These are phyloP conservation scores for Pseudochaenichthys georgianus DNA, from an alignment of 2,797 vertebrate genomes.

Conservation along the genomic window DNA sequence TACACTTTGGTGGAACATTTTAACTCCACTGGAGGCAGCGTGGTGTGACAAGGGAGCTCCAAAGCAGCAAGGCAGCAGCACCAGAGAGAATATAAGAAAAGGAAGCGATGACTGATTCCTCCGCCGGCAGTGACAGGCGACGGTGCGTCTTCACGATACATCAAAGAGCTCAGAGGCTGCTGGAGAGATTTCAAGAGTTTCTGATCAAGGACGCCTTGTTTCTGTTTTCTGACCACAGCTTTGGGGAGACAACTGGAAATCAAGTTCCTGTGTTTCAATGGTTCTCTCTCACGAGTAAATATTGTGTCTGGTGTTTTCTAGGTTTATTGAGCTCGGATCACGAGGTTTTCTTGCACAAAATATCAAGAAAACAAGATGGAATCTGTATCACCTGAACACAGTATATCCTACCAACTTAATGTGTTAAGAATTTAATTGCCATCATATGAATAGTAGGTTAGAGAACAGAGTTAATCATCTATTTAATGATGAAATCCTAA, in stretches of 20 bases:
- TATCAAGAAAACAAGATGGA: constrained; percentile 19
- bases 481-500: constrained; percentile 32
- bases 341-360: constrained; percentile 1
- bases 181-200: constrained; percentile 54
- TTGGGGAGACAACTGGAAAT: background rate
- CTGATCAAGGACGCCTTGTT: constrained; percentile 22
- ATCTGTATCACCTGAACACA: constrained; percentile 1
- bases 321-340: constrained; percentile 24
- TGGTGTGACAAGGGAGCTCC: constrained; percentile 61
- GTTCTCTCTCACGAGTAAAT: constrained; percentile 23
- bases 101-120: constrained; percentile 59
- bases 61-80: constrained; percentile 56
- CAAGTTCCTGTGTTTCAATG: background rate
- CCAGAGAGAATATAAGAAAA: constrained; percentile 56
- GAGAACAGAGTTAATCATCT: constrained; percentile 30
- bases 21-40: constrained; percentile 63
- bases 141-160: constrained; percentile 42
- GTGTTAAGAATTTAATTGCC: background rate
- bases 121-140: constrained; percentile 63
- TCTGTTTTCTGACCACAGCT: constrained; percentile 41
- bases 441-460: background rate
- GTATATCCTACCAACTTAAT: background rate
- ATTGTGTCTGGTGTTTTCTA: background rate
- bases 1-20: constrained; percentile 70
- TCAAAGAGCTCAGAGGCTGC: constrained; percentile 50